phyloP scores from a whole-genome alignment of 2,888 invertebrate species.

The Meganola albula region DNA sequence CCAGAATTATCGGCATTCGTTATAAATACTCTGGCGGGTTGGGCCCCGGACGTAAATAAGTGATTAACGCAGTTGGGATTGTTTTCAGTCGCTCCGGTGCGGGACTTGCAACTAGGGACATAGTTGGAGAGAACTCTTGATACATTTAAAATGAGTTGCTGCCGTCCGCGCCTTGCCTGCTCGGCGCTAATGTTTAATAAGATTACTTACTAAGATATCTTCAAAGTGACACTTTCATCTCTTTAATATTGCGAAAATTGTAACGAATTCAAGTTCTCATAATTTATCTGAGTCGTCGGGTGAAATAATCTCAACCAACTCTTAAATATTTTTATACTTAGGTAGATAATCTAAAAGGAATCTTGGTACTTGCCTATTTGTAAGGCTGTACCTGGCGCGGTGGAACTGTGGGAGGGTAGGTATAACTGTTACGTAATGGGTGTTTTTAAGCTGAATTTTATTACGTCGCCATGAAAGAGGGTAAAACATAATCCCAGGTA shows the following conservation, averaged over 20 bases:
- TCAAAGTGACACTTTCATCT: slow-evolving; percentile 26
- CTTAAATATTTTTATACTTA: slow-evolving; percentile 35
- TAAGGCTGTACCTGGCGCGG: slow-evolving; percentile 36
- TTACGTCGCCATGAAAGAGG: slow-evolving; percentile 71
- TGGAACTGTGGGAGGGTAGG: slow-evolving; percentile 28
- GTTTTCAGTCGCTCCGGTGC: slow-evolving; percentile 57
- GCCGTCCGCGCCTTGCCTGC: slow-evolving; percentile 22
- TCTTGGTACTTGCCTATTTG: too few relatives aligned
- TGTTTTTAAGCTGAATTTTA: slow-evolving; percentile 76
- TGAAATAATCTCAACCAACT: slow-evolving; percentile 28
- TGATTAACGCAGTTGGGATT: slow-evolving; percentile 76
- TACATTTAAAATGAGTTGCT: slow-evolving; percentile 67
- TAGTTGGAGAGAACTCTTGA: slow-evolving; percentile 56
- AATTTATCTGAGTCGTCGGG: slow-evolving; percentile 17
- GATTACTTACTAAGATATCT: slow-evolving; percentile 39
- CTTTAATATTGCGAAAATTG: slow-evolving; percentile 18
- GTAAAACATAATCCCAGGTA: slow-evolving; percentile 69
- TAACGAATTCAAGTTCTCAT: slow-evolving; percentile 18
- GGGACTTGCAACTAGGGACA: slow-evolving; percentile 43
- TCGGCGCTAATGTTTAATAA: slow-evolving; percentile 50
- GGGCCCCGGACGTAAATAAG: slow-evolving; percentile 72
- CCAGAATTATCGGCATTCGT: slow-evolving; percentile 68
- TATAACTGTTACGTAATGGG: slow-evolving; percentile 42
- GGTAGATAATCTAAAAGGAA: slow-evolving; percentile 35
- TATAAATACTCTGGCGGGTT: slow-evolving; percentile 65